phyloP scores from a whole-genome alignment of 1,140 invertebrate genomes.

The Solenopsis fugax region DNA sequence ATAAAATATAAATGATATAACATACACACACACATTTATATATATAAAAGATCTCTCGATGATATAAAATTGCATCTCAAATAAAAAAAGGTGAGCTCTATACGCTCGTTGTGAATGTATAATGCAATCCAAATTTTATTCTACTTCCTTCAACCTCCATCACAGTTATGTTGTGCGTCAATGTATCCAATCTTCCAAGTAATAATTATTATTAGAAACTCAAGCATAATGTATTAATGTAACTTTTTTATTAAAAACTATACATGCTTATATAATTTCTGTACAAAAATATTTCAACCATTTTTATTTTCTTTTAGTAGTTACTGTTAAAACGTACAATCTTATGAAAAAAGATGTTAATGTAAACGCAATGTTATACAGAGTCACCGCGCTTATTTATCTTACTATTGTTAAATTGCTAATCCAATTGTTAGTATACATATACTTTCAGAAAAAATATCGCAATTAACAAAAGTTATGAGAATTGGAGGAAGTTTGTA shows the following conservation, averaged over 20 bases:
- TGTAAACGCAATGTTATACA: slow-evolving; percentile 2
- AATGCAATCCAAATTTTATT: slow-evolving; percentile 41
- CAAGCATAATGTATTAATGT: slow-evolving; percentile 1
- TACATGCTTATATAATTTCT: neutral
- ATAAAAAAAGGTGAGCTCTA: neutral
- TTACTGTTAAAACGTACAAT: slow-evolving; percentile 1
- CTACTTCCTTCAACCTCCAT: slow-evolving; percentile 48
- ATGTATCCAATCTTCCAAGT: neutral
- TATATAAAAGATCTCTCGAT: neutral
- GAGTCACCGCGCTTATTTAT: neutral
- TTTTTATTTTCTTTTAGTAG: neutral
- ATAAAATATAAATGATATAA: neutral
- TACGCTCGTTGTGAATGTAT: neutral
- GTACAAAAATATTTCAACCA: neutral
- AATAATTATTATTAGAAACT: slow-evolving; percentile 8
- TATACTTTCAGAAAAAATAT: neutral
- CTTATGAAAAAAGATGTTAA: slow-evolving; percentile 14
- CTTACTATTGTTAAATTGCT: neutral
- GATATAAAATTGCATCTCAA: slow-evolving; percentile 26
- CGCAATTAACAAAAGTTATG: slow-evolving; percentile 13
- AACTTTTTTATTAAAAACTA: slow-evolving; percentile 7
- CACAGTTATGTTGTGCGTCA: neutral
- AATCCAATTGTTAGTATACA: neutral
- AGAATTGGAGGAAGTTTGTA: slow-evolving; percentile 50
- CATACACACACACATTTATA: neutral